Evolutionary conservation across 2,888 invertebrate species (phyloP), one percentile per base, ranked within the genome.

Genomic region (Drosophila limbata): DNA sequence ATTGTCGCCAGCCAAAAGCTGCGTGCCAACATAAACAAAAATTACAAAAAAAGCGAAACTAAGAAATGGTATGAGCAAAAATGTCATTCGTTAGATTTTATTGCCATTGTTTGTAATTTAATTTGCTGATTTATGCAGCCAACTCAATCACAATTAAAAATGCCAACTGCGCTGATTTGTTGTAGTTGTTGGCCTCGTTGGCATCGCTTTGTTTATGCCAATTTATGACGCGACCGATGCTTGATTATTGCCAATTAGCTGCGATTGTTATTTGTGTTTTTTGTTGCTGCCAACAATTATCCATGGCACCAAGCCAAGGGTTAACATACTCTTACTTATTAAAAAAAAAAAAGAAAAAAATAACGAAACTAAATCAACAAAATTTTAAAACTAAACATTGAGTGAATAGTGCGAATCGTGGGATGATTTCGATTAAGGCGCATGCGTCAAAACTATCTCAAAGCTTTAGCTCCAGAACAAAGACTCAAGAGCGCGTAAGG

Each of bases 91-190:
- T 70, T 85, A 82, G 85, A 79, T 84, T 84, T 84, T 85, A 86
- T 86, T 88, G 86, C 73, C 53, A 60, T 69, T 83, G 78, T 86
- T 81, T 71, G 83, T 72, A 80, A 81, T 87, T 88, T 84, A 80
- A 84, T 89, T 86, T 81, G 69, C 61, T 87, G 89, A 86, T 86
- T 86, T 89, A 86, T 89, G 83, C 77, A 65, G 60, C 51, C 72
- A 81, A 78, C 79, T 86, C 86, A 88, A 86, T 86, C 86, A 88
- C 57, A 63, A 55, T 86, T 78, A 77, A 76, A 77, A 81, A 65
- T 73, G 72, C 51, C 80, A 83, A 80, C 65, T 68, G 57, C 66
- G 60, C 67, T 84, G 87, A 83, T 83, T 82, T 21, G 25, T 25
- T 25, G 25, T 25, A 5, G 25, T 25, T 86, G 87, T 83, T 80